A percentile compares a stretch with the other conserved stretches of the same genome.
Evolutionary conservation across 2,797 vertebrate genomes (phyloP).

Genomic region (Denticeps clupeoides): DNA sequence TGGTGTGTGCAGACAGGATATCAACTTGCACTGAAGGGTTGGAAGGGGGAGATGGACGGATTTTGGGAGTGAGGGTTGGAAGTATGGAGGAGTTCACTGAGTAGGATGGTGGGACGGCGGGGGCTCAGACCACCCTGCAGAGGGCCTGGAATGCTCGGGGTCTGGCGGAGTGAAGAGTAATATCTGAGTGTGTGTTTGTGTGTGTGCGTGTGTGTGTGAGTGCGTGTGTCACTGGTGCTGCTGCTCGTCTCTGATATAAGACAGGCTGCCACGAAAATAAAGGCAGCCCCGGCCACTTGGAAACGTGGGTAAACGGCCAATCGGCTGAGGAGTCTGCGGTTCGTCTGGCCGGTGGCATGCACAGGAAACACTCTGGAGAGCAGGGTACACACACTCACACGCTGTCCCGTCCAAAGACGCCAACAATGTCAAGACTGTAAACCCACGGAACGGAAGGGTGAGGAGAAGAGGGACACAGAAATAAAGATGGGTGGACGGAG

Average conservation of each 20-base stretch:
- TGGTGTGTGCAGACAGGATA: no score
- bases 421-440: no score
- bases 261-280: neutral
- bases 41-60: no score
- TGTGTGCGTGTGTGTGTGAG: no score
- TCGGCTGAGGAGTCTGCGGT: neutral
- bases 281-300: neutral
- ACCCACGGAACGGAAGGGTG: slow-evolving; percentile 23
- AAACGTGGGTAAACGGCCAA: neutral
- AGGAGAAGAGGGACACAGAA: neutral
- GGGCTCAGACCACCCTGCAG: neutral
- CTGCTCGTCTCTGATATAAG: neutral
- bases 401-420: no score
- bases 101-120: no score
- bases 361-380: no score
- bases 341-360: no score
- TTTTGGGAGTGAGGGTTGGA: no score
- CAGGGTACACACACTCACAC: neutral
- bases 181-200: neutral
- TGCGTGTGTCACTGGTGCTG: neutral
- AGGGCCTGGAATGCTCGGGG: neutral
- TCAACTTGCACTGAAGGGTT: no score
- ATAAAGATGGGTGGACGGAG: slow-evolving; percentile 10
- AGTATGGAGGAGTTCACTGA: no score
- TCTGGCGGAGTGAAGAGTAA: neutral